Base-by-base conservation (phyloP, 2,888 invertebrate species). In the Zaprionus bogoriensis region DNA sequence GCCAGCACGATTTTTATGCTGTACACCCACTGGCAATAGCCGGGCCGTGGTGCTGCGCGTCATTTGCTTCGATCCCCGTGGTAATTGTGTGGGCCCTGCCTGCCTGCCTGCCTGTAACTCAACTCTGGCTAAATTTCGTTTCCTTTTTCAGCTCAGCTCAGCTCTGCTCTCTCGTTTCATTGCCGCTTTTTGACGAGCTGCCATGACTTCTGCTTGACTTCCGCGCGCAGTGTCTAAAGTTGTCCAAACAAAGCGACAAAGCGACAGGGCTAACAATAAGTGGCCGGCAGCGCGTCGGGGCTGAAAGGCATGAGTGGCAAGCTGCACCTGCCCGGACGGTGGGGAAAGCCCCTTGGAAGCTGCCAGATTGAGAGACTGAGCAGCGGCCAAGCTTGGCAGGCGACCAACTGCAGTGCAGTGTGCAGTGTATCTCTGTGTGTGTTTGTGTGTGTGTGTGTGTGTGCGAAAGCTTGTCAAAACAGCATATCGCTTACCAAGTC, bases 401-500 rank as follows among this genome's bases (percentile, higher is more conserved):
- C 27, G 48, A 78, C 81, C 88, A 84, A 79, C 62, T 57, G 52
- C 25, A 44, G 27, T 30, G 9, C 27, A n/a, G 32, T 27, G 55
- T 4, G 25, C 25, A 45, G 38, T 20, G 23, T 52, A 23, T 45
- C 32, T 22, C 59, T 36, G 9, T 38, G 23, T 36, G 54, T 38
- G 25, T n/a, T 2, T 38, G 36, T 17, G 10, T 14, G 23, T 17
- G 19, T n/a, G 19, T 17, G 6, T 61, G 44, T 19, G 28, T 30
- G 47, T 54, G 74, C 47, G 51, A 52, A 58, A 69, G 48, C 70
- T 75, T 74, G 72, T 68, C 79, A 73, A 78, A 77, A 77, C 64
- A 79, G 83, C 66, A 78, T 87, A 87, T 82, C 82, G 87, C 87
- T 87, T 82, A 87, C 87, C 85, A 78, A 81, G 76, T 81, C 81